Evolutionary conservation across 2,888 invertebrate species (phyloP).

Genomic region (Thalpophila matura): DNA sequence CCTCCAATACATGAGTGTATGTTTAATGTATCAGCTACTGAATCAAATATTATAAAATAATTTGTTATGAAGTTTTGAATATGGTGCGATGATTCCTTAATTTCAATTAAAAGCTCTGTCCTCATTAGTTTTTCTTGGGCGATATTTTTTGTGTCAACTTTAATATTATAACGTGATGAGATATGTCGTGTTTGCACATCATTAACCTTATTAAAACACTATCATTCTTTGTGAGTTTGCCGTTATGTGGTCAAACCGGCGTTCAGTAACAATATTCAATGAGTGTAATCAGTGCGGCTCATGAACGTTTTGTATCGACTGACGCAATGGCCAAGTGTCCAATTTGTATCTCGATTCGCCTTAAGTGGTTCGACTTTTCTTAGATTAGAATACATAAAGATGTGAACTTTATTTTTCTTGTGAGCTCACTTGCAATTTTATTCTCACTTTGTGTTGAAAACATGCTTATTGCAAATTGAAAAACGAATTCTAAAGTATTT

Average conservation of each 20-base stretch:
- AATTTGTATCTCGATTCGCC: constrained; percentile 86
- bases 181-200: constrained; percentile 72
- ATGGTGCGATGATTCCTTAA: constrained; percentile 50
- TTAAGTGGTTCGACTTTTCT: constrained; percentile 88
- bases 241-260: constrained; percentile 79
- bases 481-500: background rate
- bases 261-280: constrained; percentile 81
- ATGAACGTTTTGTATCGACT: constrained; percentile 82
- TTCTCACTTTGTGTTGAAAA: constrained; percentile 30
- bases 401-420: constrained; percentile 53
- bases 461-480: background rate
- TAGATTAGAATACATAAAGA: constrained; percentile 81
- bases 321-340: constrained; percentile 87
- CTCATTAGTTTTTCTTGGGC: constrained; percentile 56
- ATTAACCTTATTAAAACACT: constrained; percentile 83
- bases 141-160: constrained; percentile 64
- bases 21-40: constrained; percentile 14
- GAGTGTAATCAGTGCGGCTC: constrained; percentile 83
- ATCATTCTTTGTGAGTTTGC: constrained; percentile 79
- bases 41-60: constrained; percentile 32
- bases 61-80: constrained; percentile 33
- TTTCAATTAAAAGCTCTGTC: constrained; percentile 54
- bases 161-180: constrained; percentile 62
- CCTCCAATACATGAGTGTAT: constrained; percentile 17
- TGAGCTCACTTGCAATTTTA: constrained; percentile 26